Base-by-base conservation (phyloP, 2,888 invertebrate genomes). In the Chaitophorus viminalis region DNA sequence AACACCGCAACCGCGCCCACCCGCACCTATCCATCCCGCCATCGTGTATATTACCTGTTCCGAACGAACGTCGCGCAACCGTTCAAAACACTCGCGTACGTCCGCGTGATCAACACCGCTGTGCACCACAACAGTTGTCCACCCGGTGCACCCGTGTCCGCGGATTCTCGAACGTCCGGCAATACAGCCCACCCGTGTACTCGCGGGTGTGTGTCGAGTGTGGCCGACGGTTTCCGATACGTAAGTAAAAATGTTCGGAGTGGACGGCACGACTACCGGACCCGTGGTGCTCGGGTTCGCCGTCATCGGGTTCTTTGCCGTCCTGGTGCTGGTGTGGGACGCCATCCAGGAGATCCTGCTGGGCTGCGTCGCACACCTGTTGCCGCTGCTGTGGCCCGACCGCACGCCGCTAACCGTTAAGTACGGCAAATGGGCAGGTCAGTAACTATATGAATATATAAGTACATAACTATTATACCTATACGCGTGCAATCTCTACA, bases 381-480 rank as follows among this genome's bases (percentile, higher is more conserved):
- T 94, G 91, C 95, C 95, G 36, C 94, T 93, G 90, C 94, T 95
- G 90, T 87, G 89, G 82, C 88, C 39, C 36, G 89, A 90, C 25
- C 78, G 78, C 18, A 74, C 54, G 3, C 78, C 78, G 29, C 91
- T 95, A 87, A 91, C 92, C 68, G 94, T 94, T 91, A 94, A 94
- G 91, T 97, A 94, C 91, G 97, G 97, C 90, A 93, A 94, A 89
- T 97, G 97, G 97, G 97, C 97, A 91, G 95, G 97, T 97, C 91
- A 94, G 94, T 92, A 75, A 54, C 46, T n/a, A n/a, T n/a, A n/a
- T n/a, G n/a, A 39, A 5, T 8, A 0, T 3, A 3, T 39, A n/a
- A n/a, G n/a, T n/a, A n/a, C 39, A 0, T 39, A 39, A 39, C 8
- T 8, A 11, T 39, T 39, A 6, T 6, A 39, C 36, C 3, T 39